These are phyloP conservation scores for Nudaria mundana DNA, from an alignment of 2,888 invertebrate genomes.

Conservation along the genomic window DNA sequence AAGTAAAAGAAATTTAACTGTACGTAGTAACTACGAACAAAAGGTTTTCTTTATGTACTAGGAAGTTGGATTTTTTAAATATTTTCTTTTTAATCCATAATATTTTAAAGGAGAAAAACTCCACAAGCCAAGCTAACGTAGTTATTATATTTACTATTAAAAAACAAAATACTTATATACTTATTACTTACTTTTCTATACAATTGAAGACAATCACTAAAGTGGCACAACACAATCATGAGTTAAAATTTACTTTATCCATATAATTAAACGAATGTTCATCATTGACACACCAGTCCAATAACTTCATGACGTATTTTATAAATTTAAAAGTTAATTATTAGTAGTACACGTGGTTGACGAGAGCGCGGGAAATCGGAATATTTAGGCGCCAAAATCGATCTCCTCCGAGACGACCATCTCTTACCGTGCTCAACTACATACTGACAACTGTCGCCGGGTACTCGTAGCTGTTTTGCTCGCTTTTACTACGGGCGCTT, in stretches of 20 bases:
- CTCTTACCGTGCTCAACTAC: slow-evolving; percentile 58
- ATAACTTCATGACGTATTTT: slow-evolving; percentile 34
- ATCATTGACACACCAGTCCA: slow-evolving; percentile 36
- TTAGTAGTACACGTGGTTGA: slow-evolving; percentile 51
- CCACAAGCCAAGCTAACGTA: not conserved
- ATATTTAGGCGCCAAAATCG: slow-evolving; percentile 56
- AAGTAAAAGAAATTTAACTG: too few species aligned
- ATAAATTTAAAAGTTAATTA: slow-evolving; percentile 38
- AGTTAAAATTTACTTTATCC: slow-evolving; percentile 48
- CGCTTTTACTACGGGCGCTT: slow-evolving; percentile 65
- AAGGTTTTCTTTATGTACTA: too few species aligned
- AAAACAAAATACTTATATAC: not conserved
- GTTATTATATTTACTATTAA: not conserved
- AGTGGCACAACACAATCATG: slow-evolving; percentile 63
- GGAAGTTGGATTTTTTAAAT: too few species aligned
- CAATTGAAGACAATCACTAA: slow-evolving; percentile 51
- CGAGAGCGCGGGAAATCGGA: slow-evolving; percentile 63
- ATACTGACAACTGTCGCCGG: slow-evolving; percentile 70
- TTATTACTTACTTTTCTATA: slow-evolving; percentile 65
- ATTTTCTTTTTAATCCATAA: not conserved
- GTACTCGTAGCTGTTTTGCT: slow-evolving; percentile 60
- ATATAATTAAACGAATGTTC: slow-evolving; percentile 44
- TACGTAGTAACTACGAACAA: too few species aligned
- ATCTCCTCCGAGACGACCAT: slow-evolving; percentile 61
- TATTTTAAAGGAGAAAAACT: not conserved